Evolutionary conservation across 2,113 vertebrate species (phyloP).

Genomic region (Struthidea cinerea): DNA sequence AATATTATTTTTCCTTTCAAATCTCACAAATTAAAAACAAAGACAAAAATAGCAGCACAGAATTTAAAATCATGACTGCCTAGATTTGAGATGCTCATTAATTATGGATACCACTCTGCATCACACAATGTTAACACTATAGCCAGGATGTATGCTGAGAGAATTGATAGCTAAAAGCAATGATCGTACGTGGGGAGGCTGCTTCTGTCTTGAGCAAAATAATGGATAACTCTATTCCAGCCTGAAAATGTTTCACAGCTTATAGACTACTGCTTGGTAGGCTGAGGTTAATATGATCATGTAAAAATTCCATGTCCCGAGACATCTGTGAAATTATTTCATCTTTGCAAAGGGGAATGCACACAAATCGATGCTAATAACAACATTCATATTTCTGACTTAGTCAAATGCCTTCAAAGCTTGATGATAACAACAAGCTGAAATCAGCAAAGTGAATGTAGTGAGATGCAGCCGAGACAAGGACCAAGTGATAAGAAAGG

Average conservation of each 20-base stretch:
- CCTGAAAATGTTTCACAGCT: background rate
- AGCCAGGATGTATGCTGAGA: background rate
- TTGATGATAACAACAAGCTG: background rate
- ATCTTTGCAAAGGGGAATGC: background rate
- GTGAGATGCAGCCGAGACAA: background rate
- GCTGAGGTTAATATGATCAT: background rate
- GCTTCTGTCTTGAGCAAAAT: background rate
- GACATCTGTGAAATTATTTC: background rate
- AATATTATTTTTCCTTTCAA: background rate
- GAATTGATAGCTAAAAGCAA: background rate
- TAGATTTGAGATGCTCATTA: constrained; percentile 12
- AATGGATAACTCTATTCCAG: background rate
- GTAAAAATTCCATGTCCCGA: background rate
- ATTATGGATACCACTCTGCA: background rate
- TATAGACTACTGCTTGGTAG: background rate
- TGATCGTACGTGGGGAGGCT: background rate
- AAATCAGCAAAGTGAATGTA: background rate
- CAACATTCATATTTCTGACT: background rate
- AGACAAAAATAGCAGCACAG: background rate
- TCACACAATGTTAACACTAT: background rate
- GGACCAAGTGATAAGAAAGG: background rate
- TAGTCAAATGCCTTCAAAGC: background rate
- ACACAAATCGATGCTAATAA: background rate
- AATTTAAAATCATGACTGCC: background rate
- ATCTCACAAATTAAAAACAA: background rate